phyloP scores from a whole-genome alignment of 2,888 invertebrate genomes.

The Apodemia hepburni region DNA sequence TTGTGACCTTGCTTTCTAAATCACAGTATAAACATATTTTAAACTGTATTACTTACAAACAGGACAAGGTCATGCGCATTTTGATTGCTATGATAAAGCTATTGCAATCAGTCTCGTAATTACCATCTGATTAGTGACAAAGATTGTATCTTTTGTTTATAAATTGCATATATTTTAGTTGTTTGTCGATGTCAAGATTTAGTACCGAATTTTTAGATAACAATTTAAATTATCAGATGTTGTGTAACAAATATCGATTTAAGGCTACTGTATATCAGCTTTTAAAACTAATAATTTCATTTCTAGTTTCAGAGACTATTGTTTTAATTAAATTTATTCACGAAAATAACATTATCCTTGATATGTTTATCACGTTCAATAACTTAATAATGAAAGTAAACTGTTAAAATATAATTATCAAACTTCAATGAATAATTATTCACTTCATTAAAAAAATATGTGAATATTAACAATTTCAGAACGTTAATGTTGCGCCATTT shows the following conservation, averaged over 20 bases:
- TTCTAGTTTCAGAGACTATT: neutral
- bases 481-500: no score
- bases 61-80: constrained; percentile 58
- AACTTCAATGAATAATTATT: no score
- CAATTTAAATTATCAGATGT: constrained; percentile 9
- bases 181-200: constrained; percentile 17
- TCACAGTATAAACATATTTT: constrained; percentile 49
- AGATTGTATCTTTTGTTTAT: constrained; percentile 26
- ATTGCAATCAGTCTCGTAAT: constrained; percentile 40
- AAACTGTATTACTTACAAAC: constrained; percentile 69
- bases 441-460: no score
- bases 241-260: constrained; percentile 3
- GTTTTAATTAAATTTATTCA: no score
- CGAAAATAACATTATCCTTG: no score
- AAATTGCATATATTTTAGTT: constrained; percentile 17
- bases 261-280: constrained; percentile 6
- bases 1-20: constrained; percentile 74
- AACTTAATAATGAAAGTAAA: no score
- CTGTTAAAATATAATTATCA: no score
- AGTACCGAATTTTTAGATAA: constrained; percentile 6
- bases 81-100: constrained; percentile 58
- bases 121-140: constrained; percentile 38
- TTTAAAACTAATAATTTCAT: constrained; percentile 1
- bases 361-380: no score
- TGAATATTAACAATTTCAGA: no score